Base-by-base conservation (phyloP, 1,140 invertebrate genomes). In the Thrips palmi region DNA sequence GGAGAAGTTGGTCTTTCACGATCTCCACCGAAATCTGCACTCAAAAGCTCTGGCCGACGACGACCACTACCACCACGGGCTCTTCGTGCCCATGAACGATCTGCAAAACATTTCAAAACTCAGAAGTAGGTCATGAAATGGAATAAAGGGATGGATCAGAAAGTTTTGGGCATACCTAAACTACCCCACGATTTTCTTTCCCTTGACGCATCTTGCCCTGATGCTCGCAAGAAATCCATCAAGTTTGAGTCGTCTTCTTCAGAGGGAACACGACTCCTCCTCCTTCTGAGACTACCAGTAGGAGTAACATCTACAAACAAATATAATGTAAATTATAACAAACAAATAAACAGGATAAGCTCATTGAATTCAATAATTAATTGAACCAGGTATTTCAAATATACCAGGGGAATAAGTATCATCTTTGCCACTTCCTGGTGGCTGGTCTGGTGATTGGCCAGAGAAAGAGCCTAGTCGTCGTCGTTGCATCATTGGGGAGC, bases 141-240 rank as follows among this genome's bases (percentile, higher is more conserved):
- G 8, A 7, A 17, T 27, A 41, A 29, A 24, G 21, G 27, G 12
- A 37, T n/a, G n/a, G n/a, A n/a, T n/a, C n/a, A n/a, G n/a, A n/a
- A n/a, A n/a, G n/a, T n/a, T n/a, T n/a, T n/a, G n/a, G n/a, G n/a
- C n/a, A n/a, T 62, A 77, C 74, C 74, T 41, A 81, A 63, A 56
- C 80, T 85, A 18, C 78, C 80, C 71, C 80, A 86, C 8, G 80
- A 80, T 53, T 82, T 84, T 31, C 83, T 59, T 51, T 89, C 84
- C n/a, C 77, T 57, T n/a, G 52, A 56, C 37, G 68, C 73, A 32
- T 78, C 72, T 37, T 77, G 71, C 2, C 78, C 78, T 2, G 76
- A 74, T 28, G 67, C 64, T 31, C 81, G 60, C 18, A 92, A 58
- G 51, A 86, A 91, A 50, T 88, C 83, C 71, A 92, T 77, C 1